phyloP scores from a whole-genome alignment of 2,113 vertebrate species.

The Eretmochelys imbricata region DNA sequence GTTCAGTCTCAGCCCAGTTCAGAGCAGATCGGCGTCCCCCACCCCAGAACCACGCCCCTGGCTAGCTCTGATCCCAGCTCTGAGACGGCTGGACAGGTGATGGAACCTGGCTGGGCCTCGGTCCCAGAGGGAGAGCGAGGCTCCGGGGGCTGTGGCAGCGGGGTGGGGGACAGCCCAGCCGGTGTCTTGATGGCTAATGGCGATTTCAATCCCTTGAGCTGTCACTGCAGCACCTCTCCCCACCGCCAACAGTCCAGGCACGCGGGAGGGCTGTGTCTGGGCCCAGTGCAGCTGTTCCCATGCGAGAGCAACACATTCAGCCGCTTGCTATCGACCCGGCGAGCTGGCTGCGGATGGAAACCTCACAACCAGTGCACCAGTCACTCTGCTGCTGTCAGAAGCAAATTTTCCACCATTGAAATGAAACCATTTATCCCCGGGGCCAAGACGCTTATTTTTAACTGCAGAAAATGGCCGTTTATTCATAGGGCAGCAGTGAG shows the following conservation, averaged over 20 bases:
- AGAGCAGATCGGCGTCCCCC: neutral
- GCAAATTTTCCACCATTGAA: neutral
- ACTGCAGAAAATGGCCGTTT: neutral
- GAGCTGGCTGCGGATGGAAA: neutral
- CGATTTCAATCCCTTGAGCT: neutral
- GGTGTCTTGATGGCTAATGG: no score
- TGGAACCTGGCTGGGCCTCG: neutral
- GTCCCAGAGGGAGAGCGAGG: neutral
- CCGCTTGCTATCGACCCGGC: neutral
- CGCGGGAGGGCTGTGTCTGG: neutral
- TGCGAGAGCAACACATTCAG: rapidly evolving
- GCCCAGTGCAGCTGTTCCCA: neutral
- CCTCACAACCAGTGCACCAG: neutral
- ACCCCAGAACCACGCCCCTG: neutral
- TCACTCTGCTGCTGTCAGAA: neutral
- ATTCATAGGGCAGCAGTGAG: neutral
- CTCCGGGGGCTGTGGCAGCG: neutral
- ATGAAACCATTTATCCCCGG: neutral
- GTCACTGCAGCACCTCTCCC: rapidly evolving
- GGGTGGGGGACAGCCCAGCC: neutral
- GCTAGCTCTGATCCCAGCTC: neutral
- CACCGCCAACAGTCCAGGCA: rapidly evolving
- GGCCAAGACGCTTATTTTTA: rapidly evolving
- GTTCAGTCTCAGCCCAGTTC: neutral
- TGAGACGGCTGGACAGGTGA: conserved; percentile 13